Evolutionary conservation across 2,888 invertebrate genomes (phyloP).

Genomic region (Ormia ochracea): DNA sequence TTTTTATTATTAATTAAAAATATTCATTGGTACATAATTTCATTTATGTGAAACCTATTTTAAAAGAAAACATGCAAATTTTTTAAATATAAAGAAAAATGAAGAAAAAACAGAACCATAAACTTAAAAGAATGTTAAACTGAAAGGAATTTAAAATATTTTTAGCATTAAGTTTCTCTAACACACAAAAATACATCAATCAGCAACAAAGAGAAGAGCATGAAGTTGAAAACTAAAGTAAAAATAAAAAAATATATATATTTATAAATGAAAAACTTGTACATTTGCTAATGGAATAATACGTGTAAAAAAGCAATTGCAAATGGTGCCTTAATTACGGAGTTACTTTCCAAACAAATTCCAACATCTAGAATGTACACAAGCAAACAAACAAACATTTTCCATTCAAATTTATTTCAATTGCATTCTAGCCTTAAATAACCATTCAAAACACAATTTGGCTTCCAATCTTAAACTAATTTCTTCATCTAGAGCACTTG

Average conservation of each 20-base stretch:
- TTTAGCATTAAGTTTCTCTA: conserved; percentile 49
- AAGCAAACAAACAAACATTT: conserved; percentile 32
- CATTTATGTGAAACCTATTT: conserved; percentile 30
- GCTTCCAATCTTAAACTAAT: conserved; percentile 8
- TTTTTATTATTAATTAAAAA: conserved; percentile 31
- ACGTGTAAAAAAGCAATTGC: conserved; percentile 77
- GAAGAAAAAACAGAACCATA: no score
- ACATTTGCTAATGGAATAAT: conserved; percentile 74
- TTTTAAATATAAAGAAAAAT: no score
- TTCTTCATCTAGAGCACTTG: conserved; percentile 1
- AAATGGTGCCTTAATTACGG: conserved; percentile 77
- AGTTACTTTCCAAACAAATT: conserved; percentile 71
- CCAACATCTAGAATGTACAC: conserved; percentile 46
- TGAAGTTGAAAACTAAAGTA: conserved; percentile 21
- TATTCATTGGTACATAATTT: conserved; percentile 9
- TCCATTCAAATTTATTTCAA: conserved; percentile 36
- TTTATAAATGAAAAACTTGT: conserved; percentile 65
- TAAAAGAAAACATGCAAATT: conserved; percentile 28
- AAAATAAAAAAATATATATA: conserved; percentile 22
- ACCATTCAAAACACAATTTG: conserved; percentile 25
- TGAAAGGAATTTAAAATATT: conserved; percentile 9
- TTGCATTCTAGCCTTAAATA: conserved; percentile 33
- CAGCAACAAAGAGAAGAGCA: conserved; percentile 20
- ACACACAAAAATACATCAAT: conserved; percentile 22
- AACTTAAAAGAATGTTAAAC: not conserved